A percentile compares a stretch with the other conserved stretches of the same genome.
These are phyloP conservation scores for Spea bombifrons DNA, from an alignment of 2,113 vertebrate species.

Conservation along the genomic window DNA sequence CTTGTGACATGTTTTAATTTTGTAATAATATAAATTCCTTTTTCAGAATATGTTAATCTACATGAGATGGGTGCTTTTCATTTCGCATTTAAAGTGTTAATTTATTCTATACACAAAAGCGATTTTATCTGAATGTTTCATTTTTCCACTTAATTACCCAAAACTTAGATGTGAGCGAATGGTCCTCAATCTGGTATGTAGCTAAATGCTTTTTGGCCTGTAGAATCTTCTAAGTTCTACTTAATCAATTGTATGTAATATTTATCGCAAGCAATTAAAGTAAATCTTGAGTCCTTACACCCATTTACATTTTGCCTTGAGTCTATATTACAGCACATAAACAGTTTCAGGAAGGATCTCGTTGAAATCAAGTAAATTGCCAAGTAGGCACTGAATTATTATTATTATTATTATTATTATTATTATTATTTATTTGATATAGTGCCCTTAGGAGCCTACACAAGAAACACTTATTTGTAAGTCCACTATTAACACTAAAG, in stretches of 20 bases:
- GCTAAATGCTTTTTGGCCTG: background rate
- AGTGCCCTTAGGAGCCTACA: too few species aligned
- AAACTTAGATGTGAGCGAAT: conserved; percentile 21
- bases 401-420: too few species aligned
- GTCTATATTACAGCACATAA: too few species aligned
- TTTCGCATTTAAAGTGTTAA: conserved; percentile 30
- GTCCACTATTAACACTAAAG: too few species aligned
- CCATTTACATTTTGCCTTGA: too few species aligned
- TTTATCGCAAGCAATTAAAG: too few species aligned
- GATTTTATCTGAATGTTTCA: conserved; percentile 23
- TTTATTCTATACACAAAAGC: conserved; percentile 34
- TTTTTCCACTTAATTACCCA: conserved; percentile 15
- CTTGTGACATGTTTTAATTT: conserved; percentile 22
- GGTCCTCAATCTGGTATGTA: background rate
- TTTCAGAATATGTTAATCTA: conserved; percentile 36
- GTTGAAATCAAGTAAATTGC: too few species aligned
- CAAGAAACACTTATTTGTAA: too few species aligned
- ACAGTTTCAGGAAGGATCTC: too few species aligned
- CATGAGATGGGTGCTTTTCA: conserved; percentile 5
- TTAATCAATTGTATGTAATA: background rate
- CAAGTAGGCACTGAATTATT: too few species aligned
- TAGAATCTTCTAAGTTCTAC: background rate
- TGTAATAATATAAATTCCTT: conserved; percentile 44
- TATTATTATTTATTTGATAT: too few species aligned
- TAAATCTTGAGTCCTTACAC: too few species aligned